Evolutionary conservation across 2,888 invertebrate species (phyloP), one percentile per base, ranked within the genome.

Genomic region (Amphipyra berbera): DNA sequence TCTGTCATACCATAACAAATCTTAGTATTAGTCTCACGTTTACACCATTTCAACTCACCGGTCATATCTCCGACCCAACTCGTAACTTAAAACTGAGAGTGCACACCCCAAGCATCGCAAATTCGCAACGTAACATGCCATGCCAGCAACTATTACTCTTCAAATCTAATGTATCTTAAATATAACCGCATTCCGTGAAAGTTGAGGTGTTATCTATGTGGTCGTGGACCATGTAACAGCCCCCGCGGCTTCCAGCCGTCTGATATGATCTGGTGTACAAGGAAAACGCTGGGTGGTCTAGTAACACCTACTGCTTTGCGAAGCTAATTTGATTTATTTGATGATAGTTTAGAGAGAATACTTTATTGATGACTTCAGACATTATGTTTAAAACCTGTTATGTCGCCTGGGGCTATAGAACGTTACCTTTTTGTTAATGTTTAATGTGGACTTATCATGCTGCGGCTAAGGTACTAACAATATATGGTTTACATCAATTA

Each of bases 261-360:
- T 48, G 71, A 75, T 75, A 75, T 44, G 13, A 73, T 71, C 70
- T 50, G 14, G 8, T n/a, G 1, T 15, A 38, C 50, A 30, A 58
- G 50, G 58, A 74, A 62, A 41, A n/a, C 73, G 6, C 69, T 58
- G 47, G 71, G 75, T 74, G 74, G 70, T 54, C 67, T 27, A 7
- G 12, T 14, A 12, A 55, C 73, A 55, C 67, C 55, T 49, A 61
- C 37, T 1, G 47, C 41, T 68, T 62, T 57, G 48, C 57, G 50
- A 52, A 7, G 41, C 12, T 30, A 52, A 74, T 74, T 68, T 30
- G 47, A 74, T 74, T 68, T 71, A 74, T 47, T 47, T 55, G 42
- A 41, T 44, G 49, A 53, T 37, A 40, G 40, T 37, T 15, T 41
- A n/a, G 12, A 46, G 38, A 42, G 7, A 15, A 12, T 15, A 68